A percentile compares a stretch with the other conserved stretches of the same genome.
Conservation (phyloP, 2,888 invertebrate genomes). For the Dicyrtoma fusca region DNA sequence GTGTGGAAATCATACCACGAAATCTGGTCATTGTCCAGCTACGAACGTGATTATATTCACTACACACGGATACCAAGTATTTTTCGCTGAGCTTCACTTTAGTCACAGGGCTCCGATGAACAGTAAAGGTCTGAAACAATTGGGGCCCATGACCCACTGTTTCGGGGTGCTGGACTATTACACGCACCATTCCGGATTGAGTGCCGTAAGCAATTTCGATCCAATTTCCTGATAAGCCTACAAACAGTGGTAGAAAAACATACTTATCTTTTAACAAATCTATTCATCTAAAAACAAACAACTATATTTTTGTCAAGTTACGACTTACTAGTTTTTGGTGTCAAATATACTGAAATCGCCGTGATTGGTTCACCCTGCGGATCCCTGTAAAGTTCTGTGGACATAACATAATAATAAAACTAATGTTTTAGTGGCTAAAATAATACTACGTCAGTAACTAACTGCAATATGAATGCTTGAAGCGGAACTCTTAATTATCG, state of each 20-base stretch:
- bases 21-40: slow-evolving; percentile 97
- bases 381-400: slow-evolving; percentile 64
- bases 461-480: not conserved
- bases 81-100: slow-evolving; percentile 94
- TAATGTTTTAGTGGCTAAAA: no score
- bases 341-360: slow-evolving; percentile 95
- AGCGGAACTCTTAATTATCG: slow-evolving; percentile 56
- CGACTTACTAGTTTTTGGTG: slow-evolving; percentile 94
- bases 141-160: slow-evolving; percentile 98
- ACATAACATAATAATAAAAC: no score
- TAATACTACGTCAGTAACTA: no score
- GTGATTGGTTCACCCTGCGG: slow-evolving; percentile 94
- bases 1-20: slow-evolving; percentile 84
- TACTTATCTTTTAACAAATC: not conserved
- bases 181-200: slow-evolving; percentile 89
- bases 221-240: slow-evolving; percentile 97
- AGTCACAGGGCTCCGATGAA: slow-evolving; percentile 93
- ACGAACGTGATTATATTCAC: slow-evolving; percentile 96
- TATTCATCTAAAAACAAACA: no score
- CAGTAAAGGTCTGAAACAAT: slow-evolving; percentile 92
- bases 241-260: not conserved
- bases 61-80: slow-evolving; percentile 92
- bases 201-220: slow-evolving; percentile 99
- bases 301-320: not conserved
- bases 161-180: slow-evolving; percentile 94